These are phyloP conservation scores for Penaeus vannamei DNA, from an alignment of 1,140 invertebrate species.

Conservation along the genomic window DNA sequence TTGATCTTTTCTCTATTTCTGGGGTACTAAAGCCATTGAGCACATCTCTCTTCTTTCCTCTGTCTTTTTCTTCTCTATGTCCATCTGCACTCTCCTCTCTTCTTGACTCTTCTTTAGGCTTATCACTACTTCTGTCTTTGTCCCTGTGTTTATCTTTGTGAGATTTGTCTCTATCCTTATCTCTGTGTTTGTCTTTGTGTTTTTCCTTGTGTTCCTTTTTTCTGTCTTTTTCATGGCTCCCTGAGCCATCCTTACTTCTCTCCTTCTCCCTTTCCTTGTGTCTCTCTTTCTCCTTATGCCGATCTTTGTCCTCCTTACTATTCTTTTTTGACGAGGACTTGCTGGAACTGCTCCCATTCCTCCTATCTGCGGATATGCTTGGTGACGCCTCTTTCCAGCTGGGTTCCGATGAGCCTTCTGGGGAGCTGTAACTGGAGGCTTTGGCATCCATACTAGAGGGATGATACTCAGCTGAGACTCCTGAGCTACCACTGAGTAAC, in stretches of 20 bases:
- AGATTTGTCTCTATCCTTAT: not conserved
- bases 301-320: conserved; percentile 3
- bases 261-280: conserved; percentile 13
- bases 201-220: conserved; percentile 44
- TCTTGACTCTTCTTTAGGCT: conserved; percentile 37
- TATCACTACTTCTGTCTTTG: conserved; percentile 27
- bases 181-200: conserved; percentile 20
- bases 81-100: not conserved
- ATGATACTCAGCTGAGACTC: conserved; percentile 24
- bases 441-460: not conserved
- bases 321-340: conserved; percentile 8
- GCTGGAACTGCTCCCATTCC: conserved; percentile 34
- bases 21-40: too few relatives aligned
- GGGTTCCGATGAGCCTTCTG: not conserved
- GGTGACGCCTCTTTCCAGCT: conserved; percentile 9
- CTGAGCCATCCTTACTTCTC: not conserved
- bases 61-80: conserved; percentile 17
- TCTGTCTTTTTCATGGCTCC: conserved; percentile 20
- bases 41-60: conserved; percentile 5
- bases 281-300: not conserved
- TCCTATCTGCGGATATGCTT: conserved; percentile 8
- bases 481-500: not conserved
- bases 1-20: too few relatives aligned
- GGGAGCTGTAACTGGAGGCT: not conserved
- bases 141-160: conserved; percentile 24